Evolutionary conservation across 1,140 invertebrate species (phyloP).

Genomic region (Xylocopa sonorina): DNA sequence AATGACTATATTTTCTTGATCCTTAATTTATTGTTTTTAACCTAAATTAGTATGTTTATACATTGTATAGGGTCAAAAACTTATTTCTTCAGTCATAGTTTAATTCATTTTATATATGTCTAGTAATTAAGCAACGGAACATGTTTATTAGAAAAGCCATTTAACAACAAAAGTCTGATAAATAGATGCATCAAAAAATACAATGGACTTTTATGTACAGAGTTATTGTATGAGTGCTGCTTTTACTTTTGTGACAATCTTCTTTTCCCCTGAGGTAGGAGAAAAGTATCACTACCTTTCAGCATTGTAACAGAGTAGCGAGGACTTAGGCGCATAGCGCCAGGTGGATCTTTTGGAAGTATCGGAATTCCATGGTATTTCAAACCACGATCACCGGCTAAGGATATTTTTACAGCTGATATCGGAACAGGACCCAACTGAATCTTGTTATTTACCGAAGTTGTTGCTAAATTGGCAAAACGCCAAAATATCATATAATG

Average conservation of each 20-base stretch:
- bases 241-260: conserved; percentile 50
- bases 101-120: neutral
- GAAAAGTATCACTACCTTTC: conserved; percentile 70
- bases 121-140: conserved; percentile 22
- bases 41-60: neutral
- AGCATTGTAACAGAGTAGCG: conserved; percentile 75
- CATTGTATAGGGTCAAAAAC: conserved; percentile 6
- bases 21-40: neutral
- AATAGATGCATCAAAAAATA: conserved; percentile 35
- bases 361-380: conserved; percentile 75
- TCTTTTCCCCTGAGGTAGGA: conserved; percentile 50
- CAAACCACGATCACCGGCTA: conserved; percentile 72
- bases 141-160: conserved; percentile 20
- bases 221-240: conserved; percentile 34
- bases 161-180: neutral
- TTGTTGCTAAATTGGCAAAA: conserved; percentile 72
- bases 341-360: conserved; percentile 76
- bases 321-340: conserved; percentile 72
- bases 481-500: conserved; percentile 66
- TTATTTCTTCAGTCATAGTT: neutral
- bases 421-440: conserved; percentile 72
- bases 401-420: conserved; percentile 71
- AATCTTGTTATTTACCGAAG: conserved; percentile 65
- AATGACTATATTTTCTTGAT: neutral
- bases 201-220: conserved; percentile 54